Conservation (phyloP, 2,888 invertebrate species). For the Drosophila setosimentum region DNA sequence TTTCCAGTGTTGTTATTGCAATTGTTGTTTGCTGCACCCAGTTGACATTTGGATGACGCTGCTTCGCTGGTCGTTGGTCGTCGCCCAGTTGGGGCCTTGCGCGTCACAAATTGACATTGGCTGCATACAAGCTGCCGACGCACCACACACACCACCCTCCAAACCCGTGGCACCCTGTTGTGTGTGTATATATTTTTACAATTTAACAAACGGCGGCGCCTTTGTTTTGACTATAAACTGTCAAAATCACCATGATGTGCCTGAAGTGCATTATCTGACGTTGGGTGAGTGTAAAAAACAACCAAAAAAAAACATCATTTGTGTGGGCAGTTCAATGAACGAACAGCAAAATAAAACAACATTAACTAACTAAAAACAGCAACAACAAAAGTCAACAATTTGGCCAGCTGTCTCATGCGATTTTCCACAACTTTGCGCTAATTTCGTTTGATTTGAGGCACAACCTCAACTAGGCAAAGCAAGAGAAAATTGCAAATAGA, state of each 20-base stretch:
- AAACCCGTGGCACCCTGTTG: conserved; percentile 1
- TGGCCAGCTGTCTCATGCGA: conserved; percentile 48
- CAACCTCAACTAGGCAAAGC: conserved; percentile 46
- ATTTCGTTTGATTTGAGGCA: conserved; percentile 62
- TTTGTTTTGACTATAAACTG: conserved; percentile 73
- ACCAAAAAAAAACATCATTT: not conserved
- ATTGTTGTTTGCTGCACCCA: conserved; percentile 61
- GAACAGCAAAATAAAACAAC: conserved; percentile 14
- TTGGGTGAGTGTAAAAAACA: conserved; percentile 14
- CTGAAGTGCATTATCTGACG: conserved; percentile 48
- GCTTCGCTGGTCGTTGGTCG: conserved; percentile 35
- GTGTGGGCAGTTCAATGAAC: conserved; percentile 45
- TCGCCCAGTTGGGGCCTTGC: conserved; percentile 58
- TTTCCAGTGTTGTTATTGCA: conserved; percentile 12
- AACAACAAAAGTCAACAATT: conserved; percentile 45
- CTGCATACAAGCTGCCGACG: conserved; percentile 35
- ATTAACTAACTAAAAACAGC: conserved; percentile 6
- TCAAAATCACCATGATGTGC: conserved; percentile 66
- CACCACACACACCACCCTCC: conserved; percentile 9
- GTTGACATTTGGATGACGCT: conserved; percentile 70
- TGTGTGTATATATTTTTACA: conserved; percentile 15
- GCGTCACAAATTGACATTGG: conserved; percentile 73
- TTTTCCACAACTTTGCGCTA: conserved; percentile 63
- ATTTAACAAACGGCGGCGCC: conserved; percentile 75
- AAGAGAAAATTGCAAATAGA: conserved; percentile 42